Evolutionary conservation across 2,888 invertebrate species (phyloP).

Genomic region (Dolomedes plantarius): DNA sequence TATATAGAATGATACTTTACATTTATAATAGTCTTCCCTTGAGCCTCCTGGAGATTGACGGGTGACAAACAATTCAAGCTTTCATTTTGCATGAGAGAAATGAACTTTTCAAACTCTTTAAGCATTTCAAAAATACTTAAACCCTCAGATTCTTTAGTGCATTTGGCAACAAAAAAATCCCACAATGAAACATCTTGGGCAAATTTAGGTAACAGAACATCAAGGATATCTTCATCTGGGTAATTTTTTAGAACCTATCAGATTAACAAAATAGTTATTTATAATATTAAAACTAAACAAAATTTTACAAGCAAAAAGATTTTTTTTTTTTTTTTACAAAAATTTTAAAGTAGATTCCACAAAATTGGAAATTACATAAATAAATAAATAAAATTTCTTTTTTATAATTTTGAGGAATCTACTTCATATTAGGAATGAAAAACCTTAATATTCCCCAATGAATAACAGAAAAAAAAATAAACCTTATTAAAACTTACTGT

Average conservation of each 20-base stretch:
- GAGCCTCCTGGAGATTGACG: conserved; percentile 31
- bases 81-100: conserved; percentile 73
- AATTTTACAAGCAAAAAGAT: too few relatives aligned
- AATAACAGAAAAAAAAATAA: too few relatives aligned
- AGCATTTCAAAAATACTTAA: conserved; percentile 69
- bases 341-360: too few relatives aligned
- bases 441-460: too few relatives aligned
- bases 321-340: too few relatives aligned
- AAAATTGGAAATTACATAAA: too few relatives aligned
- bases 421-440: too few relatives aligned
- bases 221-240: conserved; percentile 78
- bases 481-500: too few relatives aligned
- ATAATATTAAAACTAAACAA: too few relatives aligned
- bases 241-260: conserved; percentile 73
- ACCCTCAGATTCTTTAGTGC: conserved; percentile 74
- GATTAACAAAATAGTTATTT: not conserved
- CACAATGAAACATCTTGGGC: conserved; percentile 77
- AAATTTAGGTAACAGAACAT: conserved; percentile 78
- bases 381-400: too few relatives aligned
- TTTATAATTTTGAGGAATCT: too few relatives aligned
- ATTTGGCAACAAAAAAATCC: conserved; percentile 78
- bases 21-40: conserved; percentile 49
- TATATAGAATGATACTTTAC: conserved; percentile 24
- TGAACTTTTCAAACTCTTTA: conserved; percentile 74
- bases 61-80: conserved; percentile 73